Percentiles rank a stretch among this genome's conserved stretches.
Evolutionary conservation across 1,140 invertebrate species (phyloP).

Genomic region (Magallana ariakensis): DNA sequence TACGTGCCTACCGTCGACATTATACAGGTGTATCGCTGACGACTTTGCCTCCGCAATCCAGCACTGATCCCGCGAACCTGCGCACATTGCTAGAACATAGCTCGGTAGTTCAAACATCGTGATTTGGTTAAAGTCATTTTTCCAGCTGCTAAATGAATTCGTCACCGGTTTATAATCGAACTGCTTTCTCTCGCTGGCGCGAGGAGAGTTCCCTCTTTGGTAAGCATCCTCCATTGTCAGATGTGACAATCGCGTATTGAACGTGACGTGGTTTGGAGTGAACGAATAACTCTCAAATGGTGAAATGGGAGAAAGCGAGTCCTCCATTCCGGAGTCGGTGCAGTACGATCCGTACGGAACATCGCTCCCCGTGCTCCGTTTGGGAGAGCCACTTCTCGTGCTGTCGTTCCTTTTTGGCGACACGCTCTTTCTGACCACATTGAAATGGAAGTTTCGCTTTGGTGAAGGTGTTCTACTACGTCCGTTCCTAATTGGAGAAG

Average conservation of each 20-base stretch:
- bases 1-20: constrained; percentile 50
- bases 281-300: constrained; percentile 40
- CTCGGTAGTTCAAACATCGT: constrained; percentile 54
- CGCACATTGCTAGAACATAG: constrained; percentile 54
- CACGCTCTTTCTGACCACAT: not conserved
- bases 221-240: constrained; percentile 47
- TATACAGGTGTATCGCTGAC: constrained; percentile 55
- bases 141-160: constrained; percentile 39
- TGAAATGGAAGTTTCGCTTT: not conserved
- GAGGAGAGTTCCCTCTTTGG: constrained; percentile 56
- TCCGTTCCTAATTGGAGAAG: constrained; percentile 20
- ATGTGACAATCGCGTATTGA: constrained; percentile 23
- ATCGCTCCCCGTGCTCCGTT: constrained; percentile 18
- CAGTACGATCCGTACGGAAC: constrained; percentile 11
- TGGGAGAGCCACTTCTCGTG: constrained; percentile 5
- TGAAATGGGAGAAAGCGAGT: constrained; percentile 40
- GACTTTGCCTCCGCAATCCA: constrained; percentile 57
- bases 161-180: constrained; percentile 52
- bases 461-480: constrained; percentile 23
- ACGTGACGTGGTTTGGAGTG: not conserved
- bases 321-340: constrained; percentile 31
- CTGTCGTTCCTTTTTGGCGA: constrained; percentile 27
- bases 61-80: constrained; percentile 51
- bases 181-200: constrained; percentile 39
- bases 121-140: constrained; percentile 49